Evolutionary conservation across 2,797 vertebrate species (phyloP).

Genomic region (Benthosema pterotum): DNA sequence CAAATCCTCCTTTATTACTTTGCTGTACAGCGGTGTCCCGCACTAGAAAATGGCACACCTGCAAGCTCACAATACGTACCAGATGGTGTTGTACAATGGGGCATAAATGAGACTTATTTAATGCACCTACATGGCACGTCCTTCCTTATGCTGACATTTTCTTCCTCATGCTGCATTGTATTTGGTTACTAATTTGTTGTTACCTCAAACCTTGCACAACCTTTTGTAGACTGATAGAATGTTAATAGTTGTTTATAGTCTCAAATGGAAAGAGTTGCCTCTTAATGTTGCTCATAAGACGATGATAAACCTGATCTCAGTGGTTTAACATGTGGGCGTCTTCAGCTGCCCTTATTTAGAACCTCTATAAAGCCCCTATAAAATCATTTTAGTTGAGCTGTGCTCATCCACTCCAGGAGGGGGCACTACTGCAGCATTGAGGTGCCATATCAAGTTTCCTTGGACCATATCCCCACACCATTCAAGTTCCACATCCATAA

Average conservation of each 20-base stretch:
- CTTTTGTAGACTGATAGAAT: no score
- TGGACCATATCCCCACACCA: conserved; percentile 12
- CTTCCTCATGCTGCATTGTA: conserved; percentile 1
- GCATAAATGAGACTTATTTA: no score
- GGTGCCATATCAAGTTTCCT: conserved; percentile 34
- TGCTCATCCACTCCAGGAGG: conserved; percentile 68
- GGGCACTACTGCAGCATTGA: conserved; percentile 67
- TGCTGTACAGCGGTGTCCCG: no score
- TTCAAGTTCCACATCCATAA: background rate
- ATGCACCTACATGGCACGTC: background rate
- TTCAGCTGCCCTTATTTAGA: conserved; percentile 16
- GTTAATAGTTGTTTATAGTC: no score
- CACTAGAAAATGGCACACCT: no score
- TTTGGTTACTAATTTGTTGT: background rate
- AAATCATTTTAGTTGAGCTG: conserved; percentile 38
- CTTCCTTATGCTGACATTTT: conserved; percentile 1
- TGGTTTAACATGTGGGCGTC: conserved; percentile 1
- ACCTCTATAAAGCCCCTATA: background rate
- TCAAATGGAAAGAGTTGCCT: background rate
- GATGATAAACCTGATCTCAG: conserved; percentile 23
- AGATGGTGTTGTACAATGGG: no score
- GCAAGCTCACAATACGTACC: no score
- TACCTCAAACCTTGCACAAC: no score
- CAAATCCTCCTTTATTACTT: no score
- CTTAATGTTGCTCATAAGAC: background rate